These are phyloP conservation scores for Cyphomyrus discorhynchus DNA, from an alignment of 2,113 vertebrate species.

Conservation along the genomic window DNA sequence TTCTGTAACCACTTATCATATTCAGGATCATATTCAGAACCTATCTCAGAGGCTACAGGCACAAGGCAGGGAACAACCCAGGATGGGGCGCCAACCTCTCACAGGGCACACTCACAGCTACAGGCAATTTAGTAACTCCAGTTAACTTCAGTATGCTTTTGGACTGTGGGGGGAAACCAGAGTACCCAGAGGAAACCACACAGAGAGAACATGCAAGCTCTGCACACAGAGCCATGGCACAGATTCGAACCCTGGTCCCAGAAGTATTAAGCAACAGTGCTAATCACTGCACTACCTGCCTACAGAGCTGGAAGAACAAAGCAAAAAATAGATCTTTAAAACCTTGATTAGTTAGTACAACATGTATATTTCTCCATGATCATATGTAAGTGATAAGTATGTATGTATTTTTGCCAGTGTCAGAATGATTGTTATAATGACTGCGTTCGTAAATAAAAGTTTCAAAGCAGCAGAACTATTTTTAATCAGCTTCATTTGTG, in stretches of 20 bases:
- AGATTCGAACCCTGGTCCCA: not conserved
- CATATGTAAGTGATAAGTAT: not conserved
- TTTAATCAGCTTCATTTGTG: not conserved
- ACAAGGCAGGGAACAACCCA: not conserved
- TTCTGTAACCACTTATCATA: not conserved
- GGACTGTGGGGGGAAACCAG: not conserved
- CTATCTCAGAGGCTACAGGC: not conserved
- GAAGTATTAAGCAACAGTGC: not conserved
- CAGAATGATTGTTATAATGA: not conserved
- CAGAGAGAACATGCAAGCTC: not conserved
- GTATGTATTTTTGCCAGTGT: not conserved
- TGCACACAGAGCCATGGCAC: not conserved
- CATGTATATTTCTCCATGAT: not conserved
- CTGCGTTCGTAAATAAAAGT: not conserved
- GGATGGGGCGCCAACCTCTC: not conserved
- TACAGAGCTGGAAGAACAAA: not conserved
- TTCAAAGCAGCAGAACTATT: not conserved
- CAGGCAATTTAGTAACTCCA: not conserved
- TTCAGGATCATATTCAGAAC: not conserved
- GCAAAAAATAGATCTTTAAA: not conserved
- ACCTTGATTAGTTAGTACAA: not conserved
- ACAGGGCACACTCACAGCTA: not conserved
- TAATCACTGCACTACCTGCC: not conserved
- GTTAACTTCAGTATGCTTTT: not conserved
- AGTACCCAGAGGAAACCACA: not conserved